phyloP scores from a whole-genome alignment of 2,113 vertebrate genomes.

The Piprites chloris region DNA sequence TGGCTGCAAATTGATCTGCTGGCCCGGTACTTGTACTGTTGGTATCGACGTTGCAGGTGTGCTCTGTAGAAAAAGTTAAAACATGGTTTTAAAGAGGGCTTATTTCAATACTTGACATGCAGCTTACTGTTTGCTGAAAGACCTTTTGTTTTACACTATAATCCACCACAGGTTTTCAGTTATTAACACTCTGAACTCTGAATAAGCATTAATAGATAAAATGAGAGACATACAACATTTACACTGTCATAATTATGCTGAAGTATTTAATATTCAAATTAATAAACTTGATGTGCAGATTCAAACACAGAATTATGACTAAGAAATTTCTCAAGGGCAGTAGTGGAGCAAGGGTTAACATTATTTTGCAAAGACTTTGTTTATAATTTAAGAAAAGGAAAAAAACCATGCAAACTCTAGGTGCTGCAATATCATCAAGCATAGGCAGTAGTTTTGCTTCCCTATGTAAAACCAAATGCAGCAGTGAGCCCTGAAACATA shows the following conservation, averaged over 20 bases:
- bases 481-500: background rate
- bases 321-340: background rate
- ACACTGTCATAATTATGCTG: background rate
- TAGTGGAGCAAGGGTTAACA: background rate
- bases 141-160: background rate
- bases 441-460: background rate
- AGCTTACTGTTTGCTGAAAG: background rate
- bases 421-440: background rate
- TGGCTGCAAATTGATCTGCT: conserved; percentile 79
- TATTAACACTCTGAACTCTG: background rate
- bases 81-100: conserved; percentile 8
- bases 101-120: background rate
- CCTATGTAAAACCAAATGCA: background rate
- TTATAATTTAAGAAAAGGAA: background rate
- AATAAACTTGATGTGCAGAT: background rate
- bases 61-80: conserved; percentile 71
- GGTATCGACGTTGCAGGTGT: conserved; percentile 79
- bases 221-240: background rate
- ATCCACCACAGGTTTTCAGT: background rate
- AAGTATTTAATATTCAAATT: background rate
- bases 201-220: background rate
- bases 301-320: background rate
- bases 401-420: background rate
- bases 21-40: conserved; percentile 77
- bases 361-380: background rate